Base-by-base conservation (phyloP, 2,888 invertebrate genomes). In the Thyatira batis region DNA sequence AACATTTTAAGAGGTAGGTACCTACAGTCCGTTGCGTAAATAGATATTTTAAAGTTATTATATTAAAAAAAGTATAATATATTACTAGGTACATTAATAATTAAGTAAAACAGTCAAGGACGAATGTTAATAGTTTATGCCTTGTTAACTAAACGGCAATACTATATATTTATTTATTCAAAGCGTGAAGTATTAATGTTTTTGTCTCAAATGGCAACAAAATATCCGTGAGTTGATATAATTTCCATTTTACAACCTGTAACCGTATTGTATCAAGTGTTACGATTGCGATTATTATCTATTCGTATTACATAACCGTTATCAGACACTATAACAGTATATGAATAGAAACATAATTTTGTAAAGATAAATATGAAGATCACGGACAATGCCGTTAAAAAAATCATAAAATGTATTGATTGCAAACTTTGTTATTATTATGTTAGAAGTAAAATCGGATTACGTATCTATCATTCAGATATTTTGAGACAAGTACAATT, bases 401-500 rank as follows among this genome's bases (percentile, higher is more conserved):
- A 51, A 65, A 65, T 51, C 33, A 49, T 54, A 55, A 54, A 60
- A 63, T 60, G 63, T 66, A 64, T 66, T 66, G 61, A 66, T 73
- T 69, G 61, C 51, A 13, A 52, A 60, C 58, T 58, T 66, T 60
- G 60, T 63, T 52, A 51, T 60, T 61, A 54, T 51, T 52, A n/a
- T n/a, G n/a, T n/a, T n/a, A n/a, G n/a, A n/a, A n/a, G 58, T 57
- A 57, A 53, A 49, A 53, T 61, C 53, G 52, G 50, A 57, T 51
- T 53, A 51, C 53, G 27, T 73, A 65, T 72, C 55, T 63, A 65
- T 72, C 55, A 62, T 53, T 49, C 25, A 49, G 75, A 76, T 80
- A 78, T 70, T 72, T 62, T 59, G 55, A 61, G 70, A 65, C 69
- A 73, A 74, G 71, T 74, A 71, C 72, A 73, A 69, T 68, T 67